Percentiles rank a stretch among this genome's conserved stretches.
Conservation (phyloP, 1,140 invertebrate genomes). For the Scaptodrosophila lebanonensis region DNA sequence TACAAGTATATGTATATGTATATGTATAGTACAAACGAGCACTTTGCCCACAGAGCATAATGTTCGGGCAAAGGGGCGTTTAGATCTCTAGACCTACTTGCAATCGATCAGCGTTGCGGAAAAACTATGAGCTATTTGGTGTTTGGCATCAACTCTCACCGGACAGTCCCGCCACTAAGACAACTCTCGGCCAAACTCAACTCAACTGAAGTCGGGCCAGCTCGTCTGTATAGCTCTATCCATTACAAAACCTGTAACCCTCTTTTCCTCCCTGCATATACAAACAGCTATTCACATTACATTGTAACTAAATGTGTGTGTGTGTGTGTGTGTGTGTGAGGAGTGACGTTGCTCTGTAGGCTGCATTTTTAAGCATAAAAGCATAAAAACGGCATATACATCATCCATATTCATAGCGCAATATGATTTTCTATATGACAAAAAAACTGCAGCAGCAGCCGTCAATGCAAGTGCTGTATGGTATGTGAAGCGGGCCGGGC, state of each 20-base stretch:
- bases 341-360: constrained; percentile 32
- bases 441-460: constrained; percentile 53
- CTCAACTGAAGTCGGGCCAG: background rate
- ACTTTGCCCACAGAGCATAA: background rate
- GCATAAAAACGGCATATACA: constrained; percentile 63
- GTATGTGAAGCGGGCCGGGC: no score
- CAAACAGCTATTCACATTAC: constrained; percentile 35
- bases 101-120: constrained; percentile 66
- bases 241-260: background rate
- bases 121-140: constrained; percentile 60
- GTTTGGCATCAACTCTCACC: constrained; percentile 54
- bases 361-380: constrained; percentile 69
- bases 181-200: background rate
- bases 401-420: constrained; percentile 68
- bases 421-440: constrained; percentile 68
- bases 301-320: constrained; percentile 44
- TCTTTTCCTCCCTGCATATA: constrained; percentile 30
- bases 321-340: constrained; percentile 28
- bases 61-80: constrained; percentile 33
- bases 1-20: no score
- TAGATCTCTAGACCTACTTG: constrained; percentile 67
- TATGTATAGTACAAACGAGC: no score
- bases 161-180: no score
- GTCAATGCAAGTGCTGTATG: no score
- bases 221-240: constrained; percentile 6